Evolutionary conservation across 2,797 vertebrate genomes (phyloP).

Genomic region (Muscicapa striata): DNA sequence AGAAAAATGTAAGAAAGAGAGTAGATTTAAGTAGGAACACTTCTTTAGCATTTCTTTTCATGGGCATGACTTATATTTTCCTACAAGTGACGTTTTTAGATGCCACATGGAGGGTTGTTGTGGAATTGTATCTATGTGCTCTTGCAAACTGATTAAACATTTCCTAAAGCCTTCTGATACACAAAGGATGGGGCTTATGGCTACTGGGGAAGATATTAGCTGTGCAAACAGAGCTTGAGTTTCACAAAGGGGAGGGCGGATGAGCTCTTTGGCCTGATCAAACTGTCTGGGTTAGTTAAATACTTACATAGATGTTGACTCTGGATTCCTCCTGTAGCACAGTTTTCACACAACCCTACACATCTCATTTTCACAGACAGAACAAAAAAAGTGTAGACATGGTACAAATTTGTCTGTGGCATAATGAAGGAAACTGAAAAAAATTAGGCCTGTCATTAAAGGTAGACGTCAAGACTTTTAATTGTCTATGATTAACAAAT

Average conservation of each 20-base stretch:
- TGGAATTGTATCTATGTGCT: neutral
- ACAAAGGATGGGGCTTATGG: neutral
- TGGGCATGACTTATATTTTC: neutral
- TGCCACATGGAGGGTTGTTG: neutral
- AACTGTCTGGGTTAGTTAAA: constrained; percentile 9
- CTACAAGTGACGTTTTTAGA: neutral
- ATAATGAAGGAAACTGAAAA: neutral
- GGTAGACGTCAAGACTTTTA: neutral
- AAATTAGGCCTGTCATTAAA: neutral
- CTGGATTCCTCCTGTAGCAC: neutral
- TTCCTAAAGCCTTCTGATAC: neutral
- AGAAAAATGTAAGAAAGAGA: neutral
- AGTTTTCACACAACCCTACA: neutral
- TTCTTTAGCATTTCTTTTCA: neutral
- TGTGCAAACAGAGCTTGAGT: constrained; percentile 16
- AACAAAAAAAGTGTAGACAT: neutral
- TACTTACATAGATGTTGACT: neutral
- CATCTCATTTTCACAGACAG: neutral
- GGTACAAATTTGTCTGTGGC: neutral
- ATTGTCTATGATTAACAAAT: neutral
- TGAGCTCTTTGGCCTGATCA: neutral
- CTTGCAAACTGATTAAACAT: neutral
- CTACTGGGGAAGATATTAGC: neutral
- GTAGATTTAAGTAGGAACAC: neutral
- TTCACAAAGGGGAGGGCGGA: neutral